Evolutionary conservation across 1,140 invertebrate species (phyloP).

Genomic region (Pseudomyrmex gracilis): DNA sequence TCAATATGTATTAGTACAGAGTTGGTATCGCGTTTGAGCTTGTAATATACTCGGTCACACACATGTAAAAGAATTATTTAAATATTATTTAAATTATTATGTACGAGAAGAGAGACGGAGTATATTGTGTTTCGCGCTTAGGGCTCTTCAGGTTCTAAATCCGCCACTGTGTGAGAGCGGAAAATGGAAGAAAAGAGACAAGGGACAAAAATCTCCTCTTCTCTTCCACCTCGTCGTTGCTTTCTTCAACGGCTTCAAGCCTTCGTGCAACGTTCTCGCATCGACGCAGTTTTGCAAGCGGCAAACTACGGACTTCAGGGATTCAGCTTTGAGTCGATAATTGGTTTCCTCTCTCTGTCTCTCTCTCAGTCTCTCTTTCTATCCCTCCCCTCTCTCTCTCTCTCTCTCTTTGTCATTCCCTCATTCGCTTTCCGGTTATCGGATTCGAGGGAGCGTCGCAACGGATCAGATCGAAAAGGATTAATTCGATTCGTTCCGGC

Average conservation of each 20-base stretch:
- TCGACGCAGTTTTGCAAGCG: constrained; percentile 45
- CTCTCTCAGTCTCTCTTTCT: not conserved
- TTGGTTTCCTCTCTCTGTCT: constrained; percentile 5
- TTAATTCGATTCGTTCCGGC: not conserved
- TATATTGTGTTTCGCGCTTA: not conserved
- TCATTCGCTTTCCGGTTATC: constrained; percentile 44
- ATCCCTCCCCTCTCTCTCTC: not conserved
- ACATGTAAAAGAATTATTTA: not conserved
- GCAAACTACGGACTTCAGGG: not conserved
- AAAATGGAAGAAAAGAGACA: constrained; percentile 24
- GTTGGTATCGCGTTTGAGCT: no score
- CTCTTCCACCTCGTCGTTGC: constrained; percentile 61
- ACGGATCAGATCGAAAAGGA: constrained; percentile 29
- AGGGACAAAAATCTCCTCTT: constrained; percentile 59
- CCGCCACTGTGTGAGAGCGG: constrained; percentile 36
- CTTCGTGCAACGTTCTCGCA: constrained; percentile 38
- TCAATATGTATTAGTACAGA: no score
- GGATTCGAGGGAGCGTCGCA: constrained; percentile 30
- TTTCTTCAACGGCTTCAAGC: constrained; percentile 57
- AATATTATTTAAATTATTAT: not conserved
- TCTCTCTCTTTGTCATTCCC: not conserved
- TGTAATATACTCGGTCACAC: no score
- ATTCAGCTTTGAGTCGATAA: constrained; percentile 42
- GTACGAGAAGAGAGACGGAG: no score
- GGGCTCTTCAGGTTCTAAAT: constrained; percentile 23